Percentiles rank a stretch among this genome's conserved stretches.
Conservation (phyloP, 2,888 invertebrate species). For the Caenorhabditis japonica region DNA sequence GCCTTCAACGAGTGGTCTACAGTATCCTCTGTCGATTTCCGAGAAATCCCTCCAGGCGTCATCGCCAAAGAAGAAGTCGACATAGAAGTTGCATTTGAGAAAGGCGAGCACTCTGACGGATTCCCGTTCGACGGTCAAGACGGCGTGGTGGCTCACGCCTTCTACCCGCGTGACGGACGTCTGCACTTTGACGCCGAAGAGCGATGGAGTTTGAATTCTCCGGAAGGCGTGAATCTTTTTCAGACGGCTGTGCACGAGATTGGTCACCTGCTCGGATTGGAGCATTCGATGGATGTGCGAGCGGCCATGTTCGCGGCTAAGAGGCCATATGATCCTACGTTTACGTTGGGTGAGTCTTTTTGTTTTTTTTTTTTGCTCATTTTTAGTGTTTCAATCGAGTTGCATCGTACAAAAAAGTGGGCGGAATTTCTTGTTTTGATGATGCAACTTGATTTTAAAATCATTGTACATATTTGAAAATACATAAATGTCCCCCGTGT, state of each 20-base stretch:
- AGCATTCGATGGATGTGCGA: slow-evolving; percentile 86
- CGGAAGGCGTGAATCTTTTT: slow-evolving; percentile 73
- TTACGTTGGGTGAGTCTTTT: slow-evolving; percentile 49
- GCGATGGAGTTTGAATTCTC: slow-evolving; percentile 72
- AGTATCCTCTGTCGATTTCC: slow-evolving; percentile 65
- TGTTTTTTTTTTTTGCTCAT: slow-evolving; percentile 1
- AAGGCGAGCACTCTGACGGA: slow-evolving; percentile 70
- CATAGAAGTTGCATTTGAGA: slow-evolving; percentile 70
- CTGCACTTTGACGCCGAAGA: slow-evolving; percentile 77
- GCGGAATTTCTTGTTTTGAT: too few relatives aligned
- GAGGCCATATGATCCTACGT: slow-evolving; percentile 56
- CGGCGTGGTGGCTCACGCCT: slow-evolving; percentile 75
- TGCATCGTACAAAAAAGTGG: neutral
- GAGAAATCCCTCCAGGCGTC: slow-evolving; percentile 47
- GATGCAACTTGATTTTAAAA: too few relatives aligned
- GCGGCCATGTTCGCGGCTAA: slow-evolving; percentile 76
- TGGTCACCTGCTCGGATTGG: slow-evolving; percentile 94
- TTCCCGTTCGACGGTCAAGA: slow-evolving; percentile 75
- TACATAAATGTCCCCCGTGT: neutral
- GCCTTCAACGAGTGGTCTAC: slow-evolving; percentile 73
- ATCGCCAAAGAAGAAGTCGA: slow-evolving; percentile 39
- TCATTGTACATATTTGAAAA: neutral
- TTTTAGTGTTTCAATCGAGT: too few relatives aligned
- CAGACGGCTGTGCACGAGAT: slow-evolving; percentile 77
- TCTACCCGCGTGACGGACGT: slow-evolving; percentile 74